Conservation (phyloP, 2,888 invertebrate species). For the Tipula lateralis region DNA sequence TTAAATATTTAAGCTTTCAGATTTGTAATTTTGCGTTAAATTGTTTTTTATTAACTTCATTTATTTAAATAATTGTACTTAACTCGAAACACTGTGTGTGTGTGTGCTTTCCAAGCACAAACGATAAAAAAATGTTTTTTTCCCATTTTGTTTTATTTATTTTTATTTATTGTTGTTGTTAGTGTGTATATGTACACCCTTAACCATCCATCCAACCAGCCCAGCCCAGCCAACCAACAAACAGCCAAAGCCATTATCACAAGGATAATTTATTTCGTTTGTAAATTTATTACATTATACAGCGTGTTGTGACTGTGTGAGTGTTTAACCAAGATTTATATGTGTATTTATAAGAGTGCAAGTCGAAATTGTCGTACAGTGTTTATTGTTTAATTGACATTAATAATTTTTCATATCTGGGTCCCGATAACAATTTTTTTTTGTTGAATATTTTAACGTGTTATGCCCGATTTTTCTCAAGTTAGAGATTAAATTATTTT, state of each 20-base stretch:
- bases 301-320: neutral
- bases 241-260: neutral
- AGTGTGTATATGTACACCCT: neutral
- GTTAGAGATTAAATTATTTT: neutral
- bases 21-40: slow-evolving; percentile 19
- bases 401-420: neutral
- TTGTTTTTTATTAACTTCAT: slow-evolving; percentile 19
- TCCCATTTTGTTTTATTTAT: neutral
- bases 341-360: neutral
- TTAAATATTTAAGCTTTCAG: slow-evolving; percentile 19
- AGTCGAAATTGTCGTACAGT: neutral
- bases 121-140: neutral
- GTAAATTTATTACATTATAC: neutral
- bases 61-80: slow-evolving; percentile 19
- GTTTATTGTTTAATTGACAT: slow-evolving; percentile 11
- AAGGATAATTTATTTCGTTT: neutral
- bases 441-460: neutral
- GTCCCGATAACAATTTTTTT: neutral
- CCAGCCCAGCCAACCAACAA: neutral
- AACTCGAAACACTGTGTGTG: neutral
- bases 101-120: neutral
- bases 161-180: neutral
- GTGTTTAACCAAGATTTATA: neutral
- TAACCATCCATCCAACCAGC: neutral
- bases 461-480: neutral